Base-by-base conservation (phyloP, 1,140 invertebrate genomes). In the Anagrus nilaparvatae region DNA sequence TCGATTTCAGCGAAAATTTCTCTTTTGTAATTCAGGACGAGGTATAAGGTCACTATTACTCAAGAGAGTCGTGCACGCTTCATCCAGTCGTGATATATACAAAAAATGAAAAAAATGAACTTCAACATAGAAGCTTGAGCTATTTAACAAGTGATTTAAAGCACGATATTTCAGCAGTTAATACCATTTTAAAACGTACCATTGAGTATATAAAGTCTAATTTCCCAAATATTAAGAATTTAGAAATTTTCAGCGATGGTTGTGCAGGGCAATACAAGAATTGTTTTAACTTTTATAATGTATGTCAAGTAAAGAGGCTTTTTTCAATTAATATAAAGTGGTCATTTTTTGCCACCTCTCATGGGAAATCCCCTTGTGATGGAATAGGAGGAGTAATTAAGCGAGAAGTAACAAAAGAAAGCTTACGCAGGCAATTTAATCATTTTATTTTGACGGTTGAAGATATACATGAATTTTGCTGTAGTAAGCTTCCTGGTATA, bases 191-290 rank as follows among this genome's bases (percentile, higher is more conserved):
- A 40, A 30, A 47, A 31, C 23, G 28, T 40, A 24, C 50, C 13
- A 44, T 44, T 12, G n/a, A 36, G 37, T 49, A 41, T 25, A 17
- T 56, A 4, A 53, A 48, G 40, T 24, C 38, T 33, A 51, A 53
- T 29, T 18, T 51, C 44, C 41, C 43, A 10, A 34, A 43, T 18
- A 33, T 55, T 36, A 48, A 24, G 16, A 50, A 54, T 38, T 45
- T 62, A n/a, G 36, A 54, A 42, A 56, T 56, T 38, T 57, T 62
- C 41, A 46, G 46, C 28, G 61, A 62, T 51, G 58, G 55, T 19
- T 44, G 40, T 44, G 49, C 41, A 32, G 40, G 27, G 24, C 59
- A 65, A 41, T 63, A 58, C 40, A 65, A 65, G 45, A 65, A 57
- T 51, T 34, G 34, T 9, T 54, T 58, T 32, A 60, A 54, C 31